These are phyloP conservation scores for Mirza zaza DNA, from an alignment of 2,113 vertebrate genomes.

Conservation along the genomic window DNA sequence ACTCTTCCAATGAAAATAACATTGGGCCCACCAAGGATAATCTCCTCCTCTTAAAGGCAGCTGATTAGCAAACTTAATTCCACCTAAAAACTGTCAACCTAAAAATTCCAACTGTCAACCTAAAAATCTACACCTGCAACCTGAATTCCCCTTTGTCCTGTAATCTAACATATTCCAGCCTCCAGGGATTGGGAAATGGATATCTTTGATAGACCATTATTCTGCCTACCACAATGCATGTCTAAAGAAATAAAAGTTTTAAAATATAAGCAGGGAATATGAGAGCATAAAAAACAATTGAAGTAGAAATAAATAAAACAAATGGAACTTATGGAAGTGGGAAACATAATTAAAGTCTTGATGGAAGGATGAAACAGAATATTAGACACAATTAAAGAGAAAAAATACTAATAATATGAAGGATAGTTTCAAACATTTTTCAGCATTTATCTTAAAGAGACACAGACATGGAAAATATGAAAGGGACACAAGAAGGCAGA, in stretches of 20 bases:
- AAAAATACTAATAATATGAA: not conserved
- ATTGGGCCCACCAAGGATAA: not conserved
- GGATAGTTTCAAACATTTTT: not conserved
- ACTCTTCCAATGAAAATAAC: not conserved
- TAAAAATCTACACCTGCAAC: not conserved
- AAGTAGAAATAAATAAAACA: not conserved
- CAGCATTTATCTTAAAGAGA: slow-evolving; percentile 10
- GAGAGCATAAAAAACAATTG: not conserved
- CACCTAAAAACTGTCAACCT: too few relatives aligned
- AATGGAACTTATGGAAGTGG: not conserved
- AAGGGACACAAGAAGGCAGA: not conserved
- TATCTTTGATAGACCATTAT: not conserved
- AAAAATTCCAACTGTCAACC: too few relatives aligned
- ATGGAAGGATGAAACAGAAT: slow-evolving; percentile 14
- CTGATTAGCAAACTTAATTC: not conserved
- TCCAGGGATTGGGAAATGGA: not conserved
- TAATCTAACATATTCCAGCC: not conserved
- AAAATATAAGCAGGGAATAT: not conserved
- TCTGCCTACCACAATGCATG: not conserved
- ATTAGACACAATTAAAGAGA: not conserved
- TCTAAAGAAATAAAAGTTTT: not conserved
- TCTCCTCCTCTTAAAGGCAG: not conserved
- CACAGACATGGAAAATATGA: not conserved
- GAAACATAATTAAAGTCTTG: not conserved
- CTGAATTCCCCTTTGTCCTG: not conserved